Evolutionary conservation across 2,888 invertebrate species (phyloP), one percentile per base, ranked within the genome.

Genomic region (Leptura quadrifasciata): DNA sequence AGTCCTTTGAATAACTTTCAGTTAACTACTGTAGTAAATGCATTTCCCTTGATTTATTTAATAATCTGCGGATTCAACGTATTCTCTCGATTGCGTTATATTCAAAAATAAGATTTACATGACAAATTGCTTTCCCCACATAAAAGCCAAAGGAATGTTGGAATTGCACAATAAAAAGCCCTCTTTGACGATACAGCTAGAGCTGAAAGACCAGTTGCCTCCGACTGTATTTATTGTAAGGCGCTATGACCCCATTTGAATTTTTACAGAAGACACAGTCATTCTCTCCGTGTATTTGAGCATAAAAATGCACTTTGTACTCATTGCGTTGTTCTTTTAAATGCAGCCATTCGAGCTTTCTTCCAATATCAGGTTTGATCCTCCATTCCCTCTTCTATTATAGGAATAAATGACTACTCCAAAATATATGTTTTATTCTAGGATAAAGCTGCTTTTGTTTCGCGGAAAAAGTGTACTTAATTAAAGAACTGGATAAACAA

Each of bases 81-180:
- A 57, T 21, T 21, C n/a, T 58, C 70, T 58, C 70, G 31, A 70
- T 70, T 20, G 57, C 58, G 70, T 35, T 70, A 58, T 60, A 31
- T 20, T 70, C 27, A 52, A 60, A 58, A 70, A 64, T 64, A 72
- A 72, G 54, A 72, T 72, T 72, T 72, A 64, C 64, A 72, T 72
- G 64, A 72, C 55, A 55, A 55, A 72, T 64, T 64, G 64, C 64
- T 55, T 64, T 17, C 17, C 31, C 64, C 20, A 27, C 55, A 72
- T 57, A 72, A 64, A 72, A 21, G 64, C 17, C 24, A 52, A 58
- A 58, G 47, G 60, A 47, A 20, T 17, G 20, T 18, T 27, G 47
- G 52, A 47, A 47, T 54, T 55, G 55, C 12, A 68, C 54, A 68
- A 68, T 68, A 68, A 68, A 68, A 68, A 68, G 24, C n/a, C n/a